A percentile compares a stretch with the other conserved stretches of the same genome.
Evolutionary conservation across 2,797 vertebrate genomes (phyloP).

Genomic region (Forpus xanthops): DNA sequence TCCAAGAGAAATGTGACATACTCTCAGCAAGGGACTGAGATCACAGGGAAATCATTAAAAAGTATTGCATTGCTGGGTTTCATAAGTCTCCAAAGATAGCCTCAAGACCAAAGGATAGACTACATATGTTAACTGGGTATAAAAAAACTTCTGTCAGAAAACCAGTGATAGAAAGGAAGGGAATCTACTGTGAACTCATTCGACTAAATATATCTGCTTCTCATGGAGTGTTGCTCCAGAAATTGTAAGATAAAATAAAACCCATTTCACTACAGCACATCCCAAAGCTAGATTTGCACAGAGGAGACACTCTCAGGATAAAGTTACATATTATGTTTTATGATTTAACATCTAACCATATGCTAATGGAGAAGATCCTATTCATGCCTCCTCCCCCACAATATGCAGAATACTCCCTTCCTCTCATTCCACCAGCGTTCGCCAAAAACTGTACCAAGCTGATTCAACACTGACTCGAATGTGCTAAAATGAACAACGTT

Average conservation of each 20-base stretch:
- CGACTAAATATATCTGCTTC: neutral
- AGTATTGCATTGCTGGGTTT: neutral
- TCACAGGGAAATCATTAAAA: neutral
- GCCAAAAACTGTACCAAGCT: neutral
- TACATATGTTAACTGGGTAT: neutral
- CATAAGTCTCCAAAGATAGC: neutral
- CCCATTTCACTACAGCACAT: neutral
- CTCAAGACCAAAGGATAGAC: neutral
- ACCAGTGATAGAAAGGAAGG: neutral
- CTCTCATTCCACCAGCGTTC: neutral
- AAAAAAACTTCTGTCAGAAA: neutral
- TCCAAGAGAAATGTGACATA: neutral
- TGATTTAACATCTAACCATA: constrained; percentile 24
- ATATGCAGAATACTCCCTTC: constrained; percentile 3
- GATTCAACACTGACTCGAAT: neutral
- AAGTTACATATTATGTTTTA: neutral
- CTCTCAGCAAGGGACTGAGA: neutral
- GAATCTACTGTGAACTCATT: neutral
- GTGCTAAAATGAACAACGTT: constrained; percentile 31
- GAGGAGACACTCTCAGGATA: neutral
- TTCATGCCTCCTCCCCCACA: constrained; percentile 22
- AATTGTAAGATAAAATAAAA: neutral
- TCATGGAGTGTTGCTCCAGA: neutral
- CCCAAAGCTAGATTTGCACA: neutral
- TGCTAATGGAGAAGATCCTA: neutral